Conservation (phyloP, 2,888 invertebrate species). For the Eumerus sabulonum region DNA sequence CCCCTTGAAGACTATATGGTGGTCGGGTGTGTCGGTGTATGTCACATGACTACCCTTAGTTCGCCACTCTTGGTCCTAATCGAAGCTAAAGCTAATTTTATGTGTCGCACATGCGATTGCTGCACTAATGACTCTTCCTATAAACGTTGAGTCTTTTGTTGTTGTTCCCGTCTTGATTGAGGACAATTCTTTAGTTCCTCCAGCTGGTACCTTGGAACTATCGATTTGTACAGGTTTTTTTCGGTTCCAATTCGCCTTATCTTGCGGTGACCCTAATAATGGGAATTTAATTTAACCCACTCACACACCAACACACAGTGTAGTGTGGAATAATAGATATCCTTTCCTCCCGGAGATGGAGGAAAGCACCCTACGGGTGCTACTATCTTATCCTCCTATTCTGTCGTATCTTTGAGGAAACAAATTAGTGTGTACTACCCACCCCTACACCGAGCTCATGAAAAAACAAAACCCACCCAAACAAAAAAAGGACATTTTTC, state of each 20-base stretch:
- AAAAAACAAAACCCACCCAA: slow-evolving; percentile 34
- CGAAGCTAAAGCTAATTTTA: slow-evolving; percentile 39
- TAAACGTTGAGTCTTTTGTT: too few relatives aligned
- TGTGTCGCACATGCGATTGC: slow-evolving; percentile 49
- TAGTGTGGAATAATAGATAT: slow-evolving; percentile 36
- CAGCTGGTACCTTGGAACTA: slow-evolving; percentile 34
- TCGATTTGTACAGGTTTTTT: slow-evolving; percentile 19
- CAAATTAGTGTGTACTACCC: slow-evolving; percentile 53
- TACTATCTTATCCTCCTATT: too few relatives aligned
- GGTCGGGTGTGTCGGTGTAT: too few relatives aligned
- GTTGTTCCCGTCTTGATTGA: slow-evolving; percentile 16
- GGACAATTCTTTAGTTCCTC: slow-evolving; percentile 29
- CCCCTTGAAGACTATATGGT: neutral
- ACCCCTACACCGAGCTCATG: neutral
- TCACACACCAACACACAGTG: slow-evolving; percentile 23
- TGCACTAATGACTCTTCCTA: slow-evolving; percentile 36
- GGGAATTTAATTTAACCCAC: slow-evolving; percentile 61
- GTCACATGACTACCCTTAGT: neutral
- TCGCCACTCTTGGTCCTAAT: neutral
- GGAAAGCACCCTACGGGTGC: too few relatives aligned
- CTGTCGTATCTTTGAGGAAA: slow-evolving; percentile 6
- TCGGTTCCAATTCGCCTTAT: slow-evolving; percentile 14
- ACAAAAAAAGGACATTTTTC: slow-evolving; percentile 63
- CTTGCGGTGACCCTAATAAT: slow-evolving; percentile 62
- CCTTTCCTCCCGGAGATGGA: slow-evolving; percentile 22